Conservation (phyloP, 2,888 invertebrate genomes). For the Eutolmus rufibarbis region DNA sequence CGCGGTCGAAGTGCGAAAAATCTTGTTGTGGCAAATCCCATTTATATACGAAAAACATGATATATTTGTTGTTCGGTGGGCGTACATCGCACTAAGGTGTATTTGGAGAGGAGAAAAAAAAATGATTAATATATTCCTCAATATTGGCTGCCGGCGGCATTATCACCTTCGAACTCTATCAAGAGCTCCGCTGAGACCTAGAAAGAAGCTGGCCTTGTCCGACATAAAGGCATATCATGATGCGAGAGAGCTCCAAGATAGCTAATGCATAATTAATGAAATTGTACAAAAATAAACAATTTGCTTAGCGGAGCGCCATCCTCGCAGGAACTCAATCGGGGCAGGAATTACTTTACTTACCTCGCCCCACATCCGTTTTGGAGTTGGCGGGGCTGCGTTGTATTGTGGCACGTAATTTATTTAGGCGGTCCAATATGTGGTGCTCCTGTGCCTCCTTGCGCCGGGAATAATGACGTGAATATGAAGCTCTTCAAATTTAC, state of each 20-base stretch:
- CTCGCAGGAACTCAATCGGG: background rate
- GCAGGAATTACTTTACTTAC: background rate
- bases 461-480: background rate
- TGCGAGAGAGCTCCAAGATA: background rate
- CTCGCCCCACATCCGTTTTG: background rate
- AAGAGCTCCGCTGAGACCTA: background rate
- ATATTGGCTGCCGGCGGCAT: background rate
- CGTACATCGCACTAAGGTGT: background rate
- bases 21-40: background rate
- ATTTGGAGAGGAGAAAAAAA: background rate
- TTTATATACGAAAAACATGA: background rate
- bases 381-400: background rate
- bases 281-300: background rate
- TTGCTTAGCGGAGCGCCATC: background rate
- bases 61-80: background rate
- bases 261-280: background rate
- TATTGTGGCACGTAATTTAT: background rate
- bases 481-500: background rate
- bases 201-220: background rate
- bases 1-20: background rate
- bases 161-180: background rate
- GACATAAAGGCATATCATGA: background rate
- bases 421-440: background rate
- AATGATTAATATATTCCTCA: background rate
- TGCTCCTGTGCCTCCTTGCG: background rate